These are phyloP conservation scores for Seriola dumerili DNA, from an alignment of 2,113 vertebrate species.

Conservation along the genomic window DNA sequence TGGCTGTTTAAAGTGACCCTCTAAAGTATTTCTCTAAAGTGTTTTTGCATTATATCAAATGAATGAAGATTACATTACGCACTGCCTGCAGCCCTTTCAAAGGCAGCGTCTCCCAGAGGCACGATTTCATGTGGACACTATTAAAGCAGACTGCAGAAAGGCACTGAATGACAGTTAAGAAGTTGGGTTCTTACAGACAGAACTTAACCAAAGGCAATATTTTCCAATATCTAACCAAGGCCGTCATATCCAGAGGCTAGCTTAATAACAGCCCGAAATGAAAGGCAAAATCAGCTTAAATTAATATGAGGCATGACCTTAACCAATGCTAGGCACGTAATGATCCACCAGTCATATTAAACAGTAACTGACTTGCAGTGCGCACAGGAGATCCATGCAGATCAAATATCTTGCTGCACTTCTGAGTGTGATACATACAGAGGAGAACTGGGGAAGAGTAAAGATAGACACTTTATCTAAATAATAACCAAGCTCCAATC, in stretches of 20 bases:
- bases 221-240: slow-evolving; percentile 31
- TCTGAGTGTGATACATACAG: not conserved
- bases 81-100: not conserved
- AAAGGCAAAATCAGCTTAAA: slow-evolving; percentile 32
- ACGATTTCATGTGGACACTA: not conserved
- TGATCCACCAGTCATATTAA: slow-evolving; percentile 26
- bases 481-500: not conserved
- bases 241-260: slow-evolving; percentile 15
- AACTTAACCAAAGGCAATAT: not conserved
- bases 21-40: slow-evolving; percentile 8
- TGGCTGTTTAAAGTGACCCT: slow-evolving; percentile 23
- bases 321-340: slow-evolving; percentile 5
- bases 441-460: not conserved
- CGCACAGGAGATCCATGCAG: not conserved
- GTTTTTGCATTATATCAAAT: slow-evolving; percentile 14
- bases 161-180: not conserved
- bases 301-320: slow-evolving; percentile 7
- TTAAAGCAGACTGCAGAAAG: not conserved
- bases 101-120: slow-evolving; percentile 1
- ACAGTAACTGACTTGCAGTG: slow-evolving; percentile 15
- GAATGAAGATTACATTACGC: not conserved
- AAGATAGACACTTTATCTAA: not conserved
- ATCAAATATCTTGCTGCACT: not conserved
- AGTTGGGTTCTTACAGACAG: not conserved
- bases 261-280: slow-evolving; percentile 19